These are phyloP conservation scores for Coregonus clupeaformis DNA, from an alignment of 2,113 vertebrate genomes.

Conservation along the genomic window DNA sequence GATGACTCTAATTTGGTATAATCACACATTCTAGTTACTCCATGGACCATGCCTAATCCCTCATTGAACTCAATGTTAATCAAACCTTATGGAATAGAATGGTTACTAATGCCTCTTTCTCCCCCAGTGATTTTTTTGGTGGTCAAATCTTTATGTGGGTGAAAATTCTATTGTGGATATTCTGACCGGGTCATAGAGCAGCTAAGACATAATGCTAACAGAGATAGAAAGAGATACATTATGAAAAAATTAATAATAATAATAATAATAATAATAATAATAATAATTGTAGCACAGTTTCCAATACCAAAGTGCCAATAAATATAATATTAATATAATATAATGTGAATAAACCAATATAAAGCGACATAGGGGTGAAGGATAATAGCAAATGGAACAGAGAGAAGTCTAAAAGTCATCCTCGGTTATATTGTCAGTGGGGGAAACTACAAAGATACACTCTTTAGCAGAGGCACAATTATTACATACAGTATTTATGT, in stretches of 20 bases:
- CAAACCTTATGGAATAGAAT: neutral
- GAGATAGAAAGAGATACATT: too few species aligned
- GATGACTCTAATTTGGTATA: neutral
- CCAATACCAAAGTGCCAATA: too few species aligned
- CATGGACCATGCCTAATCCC: neutral
- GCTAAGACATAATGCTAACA: too few species aligned
- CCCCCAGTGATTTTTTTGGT: too few species aligned
- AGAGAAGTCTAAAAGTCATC: neutral
- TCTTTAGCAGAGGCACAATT: conserved; percentile 25
- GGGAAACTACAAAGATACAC: neutral
- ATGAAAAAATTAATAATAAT: too few species aligned
- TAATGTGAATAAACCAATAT: too few species aligned
- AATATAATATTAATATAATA: too few species aligned
- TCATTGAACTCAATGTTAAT: neutral
- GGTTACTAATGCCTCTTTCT: neutral
- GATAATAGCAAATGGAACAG: too few species aligned
- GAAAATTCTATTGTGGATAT: neutral
- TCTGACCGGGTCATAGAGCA: too few species aligned
- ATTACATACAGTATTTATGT: conserved; percentile 26
- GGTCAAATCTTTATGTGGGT: neutral
- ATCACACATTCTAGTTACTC: neutral
- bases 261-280: too few species aligned
- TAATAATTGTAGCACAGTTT: too few species aligned
- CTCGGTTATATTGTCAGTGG: conserved; percentile 2
- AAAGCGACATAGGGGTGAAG: too few species aligned